Evolutionary conservation across 2,113 vertebrate genomes (phyloP), one percentile per base, ranked within the genome.

Genomic region (Condylura cristata): DNA sequence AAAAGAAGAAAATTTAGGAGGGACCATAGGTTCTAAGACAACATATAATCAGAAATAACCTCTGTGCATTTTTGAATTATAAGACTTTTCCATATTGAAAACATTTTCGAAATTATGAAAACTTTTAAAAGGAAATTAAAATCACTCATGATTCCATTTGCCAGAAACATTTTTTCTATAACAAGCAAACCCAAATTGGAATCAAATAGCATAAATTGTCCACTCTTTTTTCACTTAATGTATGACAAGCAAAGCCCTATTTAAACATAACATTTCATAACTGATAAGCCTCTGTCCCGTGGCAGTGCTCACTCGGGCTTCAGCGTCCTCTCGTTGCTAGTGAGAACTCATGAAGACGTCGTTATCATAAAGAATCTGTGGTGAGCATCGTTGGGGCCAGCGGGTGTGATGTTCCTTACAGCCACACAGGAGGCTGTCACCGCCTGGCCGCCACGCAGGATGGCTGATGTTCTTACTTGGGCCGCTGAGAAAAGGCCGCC

Each of bases 121-220:
- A 74, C n/a, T 81, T 74, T 17, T 30, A 53, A 94, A 68, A 44
- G 72, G 24, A 90, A 80, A 86, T 95, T 78, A 84, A 94, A 86
- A 81, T 26, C 46, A 93, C 22, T 90, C 34, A 68, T 39, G 83
- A 87, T 48, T 91, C 24, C 34, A 65, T 8, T 76, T 66, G 53
- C 24, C 18, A 90, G 61, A 93, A 92, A 81, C 20, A 22, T 22
- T 41, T 78, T 81, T 65, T 81, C 78, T 82, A 6, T 26, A 72
- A 80, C n/a, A 91, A 87, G 88, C 53, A 60, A 53, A 28, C 8
- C 46, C 51, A 91, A 48, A 63, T 56, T 86, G 2, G 24, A 91
- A 78, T 72, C 39, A 86, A 89, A 91, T 8, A 79, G 13, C 32
- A 80, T n/a, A 68, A 61, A 83, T 10, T 60, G 8, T 14, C 1